These are phyloP conservation scores for Morone chrysops DNA, from an alignment of 2,113 vertebrate species.

Conservation along the genomic window DNA sequence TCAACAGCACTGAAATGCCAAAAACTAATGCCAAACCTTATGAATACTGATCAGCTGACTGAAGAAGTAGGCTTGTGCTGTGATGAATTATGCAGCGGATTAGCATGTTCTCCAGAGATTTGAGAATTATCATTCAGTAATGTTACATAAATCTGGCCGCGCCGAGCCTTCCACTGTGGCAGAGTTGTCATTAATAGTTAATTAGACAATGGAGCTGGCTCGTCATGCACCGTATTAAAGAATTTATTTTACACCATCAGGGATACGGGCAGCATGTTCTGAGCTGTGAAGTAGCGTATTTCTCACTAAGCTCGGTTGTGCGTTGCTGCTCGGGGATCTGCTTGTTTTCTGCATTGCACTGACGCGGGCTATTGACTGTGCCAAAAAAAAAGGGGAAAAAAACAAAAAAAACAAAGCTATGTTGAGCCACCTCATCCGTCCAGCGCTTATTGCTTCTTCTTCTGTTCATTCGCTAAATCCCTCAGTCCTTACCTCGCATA, in stretches of 20 bases:
- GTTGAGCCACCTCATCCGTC: slow-evolving; percentile 45
- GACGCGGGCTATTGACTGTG: slow-evolving; percentile 51
- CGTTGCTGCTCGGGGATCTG: slow-evolving; percentile 58
- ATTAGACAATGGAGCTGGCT: slow-evolving; percentile 53
- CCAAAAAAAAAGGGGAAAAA: slow-evolving; percentile 13
- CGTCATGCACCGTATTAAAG: slow-evolving; percentile 27
- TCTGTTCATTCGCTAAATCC: slow-evolving; percentile 25
- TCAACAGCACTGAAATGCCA: slow-evolving; percentile 2
- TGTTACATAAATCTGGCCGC: slow-evolving; percentile 51
- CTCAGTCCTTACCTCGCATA: not conserved
- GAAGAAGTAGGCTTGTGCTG: slow-evolving; percentile 6
- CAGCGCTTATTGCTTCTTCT: slow-evolving; percentile 18
- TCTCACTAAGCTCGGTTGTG: slow-evolving; percentile 37
- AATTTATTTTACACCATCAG: slow-evolving; percentile 38
- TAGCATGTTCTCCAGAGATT: slow-evolving; percentile 62
- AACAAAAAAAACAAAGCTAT: slow-evolving; percentile 26
- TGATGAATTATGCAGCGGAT: slow-evolving; percentile 71
- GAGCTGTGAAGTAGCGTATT: not conserved
- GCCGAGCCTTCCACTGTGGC: slow-evolving; percentile 41
- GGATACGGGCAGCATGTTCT: slow-evolving; percentile 5
- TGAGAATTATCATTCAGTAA: slow-evolving; percentile 61
- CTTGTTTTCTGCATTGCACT: slow-evolving; percentile 53
- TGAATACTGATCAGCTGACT: slow-evolving; percentile 62
- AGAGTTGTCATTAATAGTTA: slow-evolving; percentile 67
- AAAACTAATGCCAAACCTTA: slow-evolving; percentile 15